Evolutionary conservation across 2,113 vertebrate species (phyloP).

Genomic region (Oostethus manadensis): DNA sequence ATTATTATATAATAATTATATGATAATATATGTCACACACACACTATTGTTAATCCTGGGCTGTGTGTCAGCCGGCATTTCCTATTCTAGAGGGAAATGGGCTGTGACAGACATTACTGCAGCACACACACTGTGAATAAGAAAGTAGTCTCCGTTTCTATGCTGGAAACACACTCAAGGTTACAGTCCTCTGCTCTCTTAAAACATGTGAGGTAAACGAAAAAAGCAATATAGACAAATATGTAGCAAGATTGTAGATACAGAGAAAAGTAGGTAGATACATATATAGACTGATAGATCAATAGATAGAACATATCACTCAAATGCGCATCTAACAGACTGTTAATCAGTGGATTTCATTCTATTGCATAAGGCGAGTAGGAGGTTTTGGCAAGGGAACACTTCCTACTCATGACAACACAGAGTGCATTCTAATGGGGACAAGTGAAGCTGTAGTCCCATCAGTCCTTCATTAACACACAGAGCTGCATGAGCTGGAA

Average conservation of each 20-base stretch:
- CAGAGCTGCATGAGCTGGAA: constrained; percentile 4
- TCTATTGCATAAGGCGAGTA: constrained; percentile 39
- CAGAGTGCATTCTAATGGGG: constrained; percentile 26
- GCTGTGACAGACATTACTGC: constrained; percentile 56
- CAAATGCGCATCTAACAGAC: constrained; percentile 1
- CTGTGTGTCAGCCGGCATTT: constrained; percentile 54
- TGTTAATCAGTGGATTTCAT: constrained; percentile 40
- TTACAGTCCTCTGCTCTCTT: constrained; percentile 23
- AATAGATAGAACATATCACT: constrained; percentile 2
- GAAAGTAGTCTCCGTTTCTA: constrained; percentile 27
- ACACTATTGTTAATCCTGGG: constrained; percentile 30
- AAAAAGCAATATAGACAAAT: not conserved
- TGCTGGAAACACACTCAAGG: constrained; percentile 40
- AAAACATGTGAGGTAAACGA: constrained; percentile 3
- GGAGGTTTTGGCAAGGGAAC: constrained; percentile 13
- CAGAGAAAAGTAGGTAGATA: constrained; percentile 1
- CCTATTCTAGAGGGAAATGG: constrained; percentile 52
- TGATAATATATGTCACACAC: constrained; percentile 17
- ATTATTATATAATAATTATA: no score
- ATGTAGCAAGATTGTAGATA: not conserved
- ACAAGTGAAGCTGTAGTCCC: constrained; percentile 1
- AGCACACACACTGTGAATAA: constrained; percentile 51
- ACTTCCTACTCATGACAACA: constrained; percentile 24
- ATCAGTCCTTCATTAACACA: constrained; percentile 1
- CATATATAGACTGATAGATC: not conserved